Evolutionary conservation across 2,888 invertebrate species (phyloP).

Genomic region (Trissolcus brochymenae): DNA sequence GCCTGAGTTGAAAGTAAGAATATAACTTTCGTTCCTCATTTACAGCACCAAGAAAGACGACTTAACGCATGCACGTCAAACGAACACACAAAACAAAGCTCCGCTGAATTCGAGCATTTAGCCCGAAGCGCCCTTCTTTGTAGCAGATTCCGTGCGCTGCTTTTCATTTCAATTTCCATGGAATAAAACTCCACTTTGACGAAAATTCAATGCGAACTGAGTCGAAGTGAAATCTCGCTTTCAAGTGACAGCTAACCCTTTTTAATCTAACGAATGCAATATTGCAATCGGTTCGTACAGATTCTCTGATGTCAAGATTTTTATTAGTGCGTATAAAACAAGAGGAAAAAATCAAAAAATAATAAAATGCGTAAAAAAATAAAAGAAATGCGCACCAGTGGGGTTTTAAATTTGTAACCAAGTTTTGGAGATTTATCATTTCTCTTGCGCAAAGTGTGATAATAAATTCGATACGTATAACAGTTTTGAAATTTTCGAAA

Average conservation of each 20-base stretch:
- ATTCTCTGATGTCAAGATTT: constrained; percentile 13
- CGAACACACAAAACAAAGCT: constrained; percentile 50
- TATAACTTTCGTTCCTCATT: constrained; percentile 67
- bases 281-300: constrained; percentile 10
- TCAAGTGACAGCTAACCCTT: constrained; percentile 41
- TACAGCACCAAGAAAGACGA: constrained; percentile 62
- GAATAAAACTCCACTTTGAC: constrained; percentile 44
- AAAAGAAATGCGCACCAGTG: not conserved
- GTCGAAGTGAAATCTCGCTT: constrained; percentile 23
- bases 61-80: constrained; percentile 56
- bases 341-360: not conserved
- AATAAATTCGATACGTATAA: too few species aligned
- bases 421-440: constrained; percentile 2
- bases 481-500: constrained; percentile 13
- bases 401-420: not conserved
- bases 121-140: constrained; percentile 42
- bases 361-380: not conserved
- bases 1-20: constrained; percentile 56
- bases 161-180: constrained; percentile 46
- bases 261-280: constrained; percentile 26
- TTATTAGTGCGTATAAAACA: constrained; percentile 1
- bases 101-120: constrained; percentile 39
- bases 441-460: too few species aligned
- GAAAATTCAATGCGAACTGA: constrained; percentile 23
- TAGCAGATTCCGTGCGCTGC: constrained; percentile 35